Conservation (phyloP, 2,797 vertebrate species). For the Orientallactaga sibirica region DNA sequence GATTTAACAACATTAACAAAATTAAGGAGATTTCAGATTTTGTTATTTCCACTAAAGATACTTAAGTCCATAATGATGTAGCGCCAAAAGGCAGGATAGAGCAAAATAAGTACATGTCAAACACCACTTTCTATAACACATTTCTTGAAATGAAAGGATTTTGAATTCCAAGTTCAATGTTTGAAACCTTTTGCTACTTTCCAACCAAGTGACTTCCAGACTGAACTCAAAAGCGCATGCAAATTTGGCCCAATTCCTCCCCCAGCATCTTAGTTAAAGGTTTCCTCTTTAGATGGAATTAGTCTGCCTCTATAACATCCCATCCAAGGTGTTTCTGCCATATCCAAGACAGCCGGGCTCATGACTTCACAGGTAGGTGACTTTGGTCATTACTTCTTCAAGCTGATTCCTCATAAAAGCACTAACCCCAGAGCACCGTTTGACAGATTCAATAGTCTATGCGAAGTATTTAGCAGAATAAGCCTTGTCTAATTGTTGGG, state of each 20-base stretch:
- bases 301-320: neutral
- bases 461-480: neutral
- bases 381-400: neutral
- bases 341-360: neutral
- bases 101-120: slow-evolving; percentile 27
- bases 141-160: slow-evolving; percentile 9
- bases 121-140: neutral
- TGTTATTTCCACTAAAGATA: slow-evolving; percentile 65
- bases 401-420: neutral
- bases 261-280: neutral
- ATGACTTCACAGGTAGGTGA: neutral
- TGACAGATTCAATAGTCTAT: neutral
- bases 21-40: slow-evolving; percentile 70
- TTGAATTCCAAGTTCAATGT: neutral
- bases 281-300: neutral
- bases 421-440: neutral
- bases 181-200: slow-evolving; percentile 13
- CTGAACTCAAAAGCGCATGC: neutral
- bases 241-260: neutral
- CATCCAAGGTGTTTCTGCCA: neutral
- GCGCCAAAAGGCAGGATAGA: neutral
- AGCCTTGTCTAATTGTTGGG: neutral
- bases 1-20: slow-evolving; percentile 70
- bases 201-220: neutral
- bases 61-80: neutral